Conservation (phyloP, 2,113 vertebrate species). For the Pleuronectes platessa region DNA sequence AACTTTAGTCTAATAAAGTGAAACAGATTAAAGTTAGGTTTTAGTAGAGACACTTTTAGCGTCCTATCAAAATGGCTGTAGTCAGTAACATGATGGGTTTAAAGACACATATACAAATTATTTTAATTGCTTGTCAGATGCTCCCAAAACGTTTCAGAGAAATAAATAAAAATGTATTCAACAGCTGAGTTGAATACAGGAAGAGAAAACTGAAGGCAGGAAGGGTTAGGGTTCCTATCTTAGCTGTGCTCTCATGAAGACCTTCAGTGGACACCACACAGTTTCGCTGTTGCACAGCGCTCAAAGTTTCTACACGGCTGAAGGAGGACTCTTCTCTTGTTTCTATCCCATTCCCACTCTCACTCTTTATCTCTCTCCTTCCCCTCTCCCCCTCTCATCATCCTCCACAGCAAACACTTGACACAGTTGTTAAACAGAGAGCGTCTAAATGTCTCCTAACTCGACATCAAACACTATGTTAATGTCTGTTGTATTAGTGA, state of each 20-base stretch:
- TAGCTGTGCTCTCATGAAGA: constrained; percentile 15
- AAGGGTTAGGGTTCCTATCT: too few relatives aligned
- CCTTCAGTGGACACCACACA: constrained; percentile 31
- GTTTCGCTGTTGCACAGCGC: not conserved
- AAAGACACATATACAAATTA: too few relatives aligned
- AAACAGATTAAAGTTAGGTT: too few relatives aligned
- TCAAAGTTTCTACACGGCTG: constrained; percentile 5
- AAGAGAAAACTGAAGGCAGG: too few relatives aligned
- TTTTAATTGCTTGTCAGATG: too few relatives aligned
- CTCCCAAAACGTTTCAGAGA: not conserved
- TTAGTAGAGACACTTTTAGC: not conserved
- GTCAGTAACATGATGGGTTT: too few relatives aligned
- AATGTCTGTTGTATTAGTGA: constrained; percentile 82
- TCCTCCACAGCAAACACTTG: constrained; percentile 77
- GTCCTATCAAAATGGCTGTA: too few relatives aligned
- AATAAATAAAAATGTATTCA: not conserved
- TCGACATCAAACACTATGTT: constrained; percentile 84
- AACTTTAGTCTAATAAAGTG: too few relatives aligned
- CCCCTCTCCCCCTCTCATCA: constrained; percentile 73
- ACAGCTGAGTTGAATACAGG: not conserved
- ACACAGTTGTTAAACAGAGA: constrained; percentile 83
- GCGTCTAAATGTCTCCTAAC: constrained; percentile 82
- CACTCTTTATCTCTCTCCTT: too few relatives aligned
- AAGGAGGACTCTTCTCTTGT: constrained; percentile 17
- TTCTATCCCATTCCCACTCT: constrained; percentile 66